A percentile compares a stretch with the other conserved stretches of the same genome.
Conservation (phyloP, 2,888 invertebrate genomes). For the Aporophyla nigra region DNA sequence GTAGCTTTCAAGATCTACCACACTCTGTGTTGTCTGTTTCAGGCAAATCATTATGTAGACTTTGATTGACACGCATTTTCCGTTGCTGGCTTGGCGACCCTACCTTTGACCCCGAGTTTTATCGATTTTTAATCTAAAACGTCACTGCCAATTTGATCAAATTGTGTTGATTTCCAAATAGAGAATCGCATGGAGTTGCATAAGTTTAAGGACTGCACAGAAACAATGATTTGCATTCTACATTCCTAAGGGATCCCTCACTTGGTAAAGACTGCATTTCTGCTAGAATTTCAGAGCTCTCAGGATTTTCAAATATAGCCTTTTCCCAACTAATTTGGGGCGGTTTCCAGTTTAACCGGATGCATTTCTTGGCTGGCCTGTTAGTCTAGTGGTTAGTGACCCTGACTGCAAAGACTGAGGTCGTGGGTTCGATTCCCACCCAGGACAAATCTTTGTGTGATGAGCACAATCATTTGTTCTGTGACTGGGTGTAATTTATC, state of each 20-base stretch:
- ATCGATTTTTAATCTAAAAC: not conserved
- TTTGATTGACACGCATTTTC: conserved; percentile 2
- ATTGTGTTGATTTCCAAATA: not conserved
- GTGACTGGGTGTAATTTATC: too few relatives aligned
- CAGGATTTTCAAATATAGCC: too few relatives aligned
- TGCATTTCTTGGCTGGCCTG: too few relatives aligned
- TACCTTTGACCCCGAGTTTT: not conserved
- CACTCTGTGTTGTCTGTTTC: not conserved
- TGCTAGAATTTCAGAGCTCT: not conserved
- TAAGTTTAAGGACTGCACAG: not conserved
- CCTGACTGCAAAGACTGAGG: too few relatives aligned
- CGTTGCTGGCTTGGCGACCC: not conserved
- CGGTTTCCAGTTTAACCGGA: too few relatives aligned
- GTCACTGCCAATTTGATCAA: not conserved
- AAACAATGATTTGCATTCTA: not conserved
- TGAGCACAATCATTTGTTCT: too few relatives aligned
- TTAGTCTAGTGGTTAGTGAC: too few relatives aligned
- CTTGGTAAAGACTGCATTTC: not conserved
- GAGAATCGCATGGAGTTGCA: not conserved
- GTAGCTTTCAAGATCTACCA: not conserved
- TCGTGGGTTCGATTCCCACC: too few relatives aligned
- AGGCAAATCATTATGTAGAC: not conserved
- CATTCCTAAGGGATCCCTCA: not conserved
- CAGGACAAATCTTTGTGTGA: too few relatives aligned
- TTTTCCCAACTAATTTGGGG: too few relatives aligned